These are phyloP conservation scores for Pammene aurita DNA, from an alignment of 2,888 invertebrate species.

Conservation along the genomic window DNA sequence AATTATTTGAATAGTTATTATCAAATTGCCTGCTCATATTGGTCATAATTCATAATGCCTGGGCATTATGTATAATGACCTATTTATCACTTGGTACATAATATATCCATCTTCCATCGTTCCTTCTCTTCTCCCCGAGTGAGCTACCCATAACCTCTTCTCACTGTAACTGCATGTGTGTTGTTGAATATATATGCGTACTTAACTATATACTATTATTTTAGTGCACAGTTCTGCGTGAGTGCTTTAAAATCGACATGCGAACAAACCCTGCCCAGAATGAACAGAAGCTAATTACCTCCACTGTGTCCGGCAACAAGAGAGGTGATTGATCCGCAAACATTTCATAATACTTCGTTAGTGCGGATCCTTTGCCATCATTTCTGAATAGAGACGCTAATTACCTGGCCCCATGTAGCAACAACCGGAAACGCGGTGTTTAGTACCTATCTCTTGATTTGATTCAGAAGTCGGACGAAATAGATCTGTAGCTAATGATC, in stretches of 20 bases:
- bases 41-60: no score
- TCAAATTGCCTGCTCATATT: no score
- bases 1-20: no score
- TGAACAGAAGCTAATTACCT: conserved; percentile 16
- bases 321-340: conserved; percentile 32
- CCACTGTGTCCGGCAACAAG: conserved; percentile 15
- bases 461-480: conserved; percentile 9
- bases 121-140: no score
- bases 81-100: no score
- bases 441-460: conserved; percentile 1
- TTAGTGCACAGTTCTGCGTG: not conserved
- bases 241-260: not conserved
- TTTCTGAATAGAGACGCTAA: conserved; percentile 34
- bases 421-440: conserved; percentile 15
- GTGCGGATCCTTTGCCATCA: conserved; percentile 16
- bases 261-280: not conserved
- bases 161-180: no score
- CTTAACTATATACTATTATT: not conserved
- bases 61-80: no score
- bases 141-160: no score
- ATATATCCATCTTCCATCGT: no score
- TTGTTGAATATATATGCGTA: not conserved
- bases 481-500: not conserved
- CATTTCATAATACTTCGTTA: conserved; percentile 37
- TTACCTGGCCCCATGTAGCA: conserved; percentile 21